phyloP scores from a whole-genome alignment of 2,888 invertebrate genomes.

The Panzeria rudis region DNA sequence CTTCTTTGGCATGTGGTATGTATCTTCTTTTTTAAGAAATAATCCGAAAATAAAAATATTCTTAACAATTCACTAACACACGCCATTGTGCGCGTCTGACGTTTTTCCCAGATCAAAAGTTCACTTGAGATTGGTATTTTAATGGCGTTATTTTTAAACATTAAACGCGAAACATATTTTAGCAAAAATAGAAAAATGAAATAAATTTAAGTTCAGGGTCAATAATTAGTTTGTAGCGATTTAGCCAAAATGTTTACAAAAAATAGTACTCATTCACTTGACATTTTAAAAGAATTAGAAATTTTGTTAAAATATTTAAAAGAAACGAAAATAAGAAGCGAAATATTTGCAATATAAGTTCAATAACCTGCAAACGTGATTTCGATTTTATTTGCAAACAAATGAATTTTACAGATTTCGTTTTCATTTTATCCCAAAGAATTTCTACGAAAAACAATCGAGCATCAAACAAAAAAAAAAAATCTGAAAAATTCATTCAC shows the following conservation, averaged over 20 bases:
- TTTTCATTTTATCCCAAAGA: conserved; percentile 29
- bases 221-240: conserved; percentile 50
- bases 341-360: conserved; percentile 34
- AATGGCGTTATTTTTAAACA: conserved; percentile 31
- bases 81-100: neutral
- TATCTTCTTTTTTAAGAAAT: neutral
- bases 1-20: no score
- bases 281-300: conserved; percentile 61
- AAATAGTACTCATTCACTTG: conserved; percentile 36
- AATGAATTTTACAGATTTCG: conserved; percentile 17
- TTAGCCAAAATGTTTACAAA: conserved; percentile 10
- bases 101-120: conserved; percentile 43
- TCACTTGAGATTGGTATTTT: conserved; percentile 10
- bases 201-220: conserved; percentile 66
- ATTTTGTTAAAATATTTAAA: conserved; percentile 8
- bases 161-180: conserved; percentile 38
- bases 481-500: conserved; percentile 20
- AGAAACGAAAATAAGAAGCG: neutral
- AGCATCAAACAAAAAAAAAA: conserved; percentile 16
- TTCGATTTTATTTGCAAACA: conserved; percentile 19
- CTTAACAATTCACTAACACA: conserved; percentile 17
- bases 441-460: conserved; percentile 52
- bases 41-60: conserved; percentile 20
- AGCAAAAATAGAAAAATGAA: neutral
- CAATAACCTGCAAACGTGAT: conserved; percentile 47